These are phyloP conservation scores for Calliphora vicina DNA, from an alignment of 1,140 invertebrate species.

Conservation along the genomic window DNA sequence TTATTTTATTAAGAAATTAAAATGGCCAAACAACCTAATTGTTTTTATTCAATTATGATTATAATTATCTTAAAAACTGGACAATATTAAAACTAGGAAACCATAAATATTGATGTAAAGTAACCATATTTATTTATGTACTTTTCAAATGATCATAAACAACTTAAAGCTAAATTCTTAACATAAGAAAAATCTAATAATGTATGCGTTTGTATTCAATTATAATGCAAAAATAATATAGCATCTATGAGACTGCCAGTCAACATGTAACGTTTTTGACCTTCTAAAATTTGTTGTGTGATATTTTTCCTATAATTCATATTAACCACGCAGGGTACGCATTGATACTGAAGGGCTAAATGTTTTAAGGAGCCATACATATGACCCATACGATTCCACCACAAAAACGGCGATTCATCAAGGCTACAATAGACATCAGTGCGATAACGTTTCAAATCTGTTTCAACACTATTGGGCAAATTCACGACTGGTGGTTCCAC, in stretches of 20 bases:
- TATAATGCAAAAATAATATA: constrained; percentile 55
- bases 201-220: neutral
- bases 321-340: constrained; percentile 58
- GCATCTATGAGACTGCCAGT: constrained; percentile 56
- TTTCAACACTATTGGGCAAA: constrained; percentile 51
- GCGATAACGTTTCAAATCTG: constrained; percentile 56
- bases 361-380: constrained; percentile 56
- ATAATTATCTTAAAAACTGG: neutral
- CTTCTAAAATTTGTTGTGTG: constrained; percentile 56
- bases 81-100: neutral
- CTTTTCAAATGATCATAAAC: neutral
- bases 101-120: no score
- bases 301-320: constrained; percentile 55
- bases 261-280: constrained; percentile 55
- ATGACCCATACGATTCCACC: constrained; percentile 57
- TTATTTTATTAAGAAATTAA: no score
- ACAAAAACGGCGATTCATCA: constrained; percentile 56
- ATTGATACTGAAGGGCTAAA: constrained; percentile 52
- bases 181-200: neutral
- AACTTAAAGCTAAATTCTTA: neutral
- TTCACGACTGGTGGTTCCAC: constrained; percentile 44
- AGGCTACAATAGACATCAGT: constrained; percentile 55
- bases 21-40: no score
- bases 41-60: no score
- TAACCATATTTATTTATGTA: no score